phyloP scores from a whole-genome alignment of 2,113 vertebrate species.

The Galemys pyrenaicus region DNA sequence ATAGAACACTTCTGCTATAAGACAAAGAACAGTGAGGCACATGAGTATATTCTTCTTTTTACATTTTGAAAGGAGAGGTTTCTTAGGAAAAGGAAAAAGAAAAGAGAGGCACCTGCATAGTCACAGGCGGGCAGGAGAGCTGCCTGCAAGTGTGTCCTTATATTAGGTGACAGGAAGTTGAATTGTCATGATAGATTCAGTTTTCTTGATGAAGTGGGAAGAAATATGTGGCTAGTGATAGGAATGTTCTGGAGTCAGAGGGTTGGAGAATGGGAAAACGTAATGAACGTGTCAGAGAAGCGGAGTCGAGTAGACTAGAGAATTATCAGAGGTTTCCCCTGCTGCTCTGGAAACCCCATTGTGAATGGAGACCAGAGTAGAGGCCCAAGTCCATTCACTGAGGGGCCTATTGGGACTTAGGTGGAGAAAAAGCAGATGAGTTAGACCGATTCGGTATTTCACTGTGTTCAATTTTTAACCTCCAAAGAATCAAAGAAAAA shows the following conservation, averaged over 20 bases:
- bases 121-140: too few species aligned
- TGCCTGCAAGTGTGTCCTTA: not conserved
- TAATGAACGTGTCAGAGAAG: not conserved
- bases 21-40: not conserved
- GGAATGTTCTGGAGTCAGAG: constrained; percentile 10
- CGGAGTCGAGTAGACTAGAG: not conserved
- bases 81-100: too few species aligned
- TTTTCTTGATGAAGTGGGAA: not conserved
- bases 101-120: too few species aligned
- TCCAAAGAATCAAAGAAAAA: constrained; percentile 4
- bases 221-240: not conserved
- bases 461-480: not conserved
- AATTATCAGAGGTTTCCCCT: not conserved
- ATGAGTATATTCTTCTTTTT: too few species aligned
- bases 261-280: not conserved
- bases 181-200: not conserved
- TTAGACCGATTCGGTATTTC: not conserved
- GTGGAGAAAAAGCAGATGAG: not conserved
- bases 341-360: not conserved
- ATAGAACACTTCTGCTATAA: not conserved
- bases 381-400: not conserved
- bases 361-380: not conserved
- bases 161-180: not conserved
- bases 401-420: not conserved
- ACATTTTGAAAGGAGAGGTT: too few species aligned